Conservation (phyloP, 2,113 vertebrate genomes). For the Ivindomyrus marchei region DNA sequence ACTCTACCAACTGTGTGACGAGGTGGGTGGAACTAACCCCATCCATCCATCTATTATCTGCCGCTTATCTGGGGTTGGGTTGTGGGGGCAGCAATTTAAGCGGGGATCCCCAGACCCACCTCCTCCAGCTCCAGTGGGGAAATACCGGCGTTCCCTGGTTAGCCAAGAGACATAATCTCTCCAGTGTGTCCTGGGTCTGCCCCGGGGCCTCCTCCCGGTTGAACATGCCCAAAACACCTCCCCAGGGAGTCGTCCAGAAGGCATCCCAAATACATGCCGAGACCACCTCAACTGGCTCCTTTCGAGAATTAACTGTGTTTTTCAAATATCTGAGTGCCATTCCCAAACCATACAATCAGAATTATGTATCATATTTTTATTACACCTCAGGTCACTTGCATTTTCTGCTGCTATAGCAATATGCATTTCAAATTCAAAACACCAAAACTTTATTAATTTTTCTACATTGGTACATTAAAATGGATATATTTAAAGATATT, state of each 20-base stretch:
- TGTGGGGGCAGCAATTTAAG: neutral
- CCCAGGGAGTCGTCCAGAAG: neutral
- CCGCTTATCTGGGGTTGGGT: neutral
- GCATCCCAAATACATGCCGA: neutral
- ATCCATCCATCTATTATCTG: neutral
- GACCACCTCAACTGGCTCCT: neutral
- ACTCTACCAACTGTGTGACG: neutral
- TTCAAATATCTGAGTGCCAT: conserved; percentile 29
- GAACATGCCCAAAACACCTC: neutral
- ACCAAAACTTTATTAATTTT: conserved; percentile 27
- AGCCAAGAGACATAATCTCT: neutral
- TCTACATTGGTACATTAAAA: conserved; percentile 23
- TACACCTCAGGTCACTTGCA: conserved; percentile 35
- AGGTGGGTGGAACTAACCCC: neutral
- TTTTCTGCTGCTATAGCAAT: conserved; percentile 33
- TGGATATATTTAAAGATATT: conserved; percentile 1
- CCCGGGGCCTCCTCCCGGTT: neutral
- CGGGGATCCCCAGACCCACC: neutral
- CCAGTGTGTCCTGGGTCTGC: neutral
- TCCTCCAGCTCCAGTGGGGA: neutral
- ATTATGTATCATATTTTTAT: conserved; percentile 25
- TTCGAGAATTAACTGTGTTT: conserved; percentile 15
- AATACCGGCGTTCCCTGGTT: neutral
- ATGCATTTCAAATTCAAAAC: conserved; percentile 28
- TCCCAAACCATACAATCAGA: conserved; percentile 25